phyloP scores from a whole-genome alignment of 2,797 vertebrate species.

The Macroramphosus scolopax region DNA sequence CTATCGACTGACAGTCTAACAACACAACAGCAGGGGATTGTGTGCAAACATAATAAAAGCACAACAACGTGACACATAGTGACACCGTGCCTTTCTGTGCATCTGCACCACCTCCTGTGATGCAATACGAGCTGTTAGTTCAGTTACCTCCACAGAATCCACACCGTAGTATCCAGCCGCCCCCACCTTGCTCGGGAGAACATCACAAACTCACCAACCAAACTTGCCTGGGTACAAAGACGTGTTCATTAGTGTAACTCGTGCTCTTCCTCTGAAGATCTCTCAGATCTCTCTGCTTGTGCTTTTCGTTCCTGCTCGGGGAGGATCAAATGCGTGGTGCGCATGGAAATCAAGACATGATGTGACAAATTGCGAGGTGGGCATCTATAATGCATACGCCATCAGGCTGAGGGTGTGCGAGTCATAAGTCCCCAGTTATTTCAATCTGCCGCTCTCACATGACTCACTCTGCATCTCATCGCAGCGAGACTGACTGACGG shows the following conservation, averaged over 20 bases:
- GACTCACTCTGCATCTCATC: constrained; percentile 4
- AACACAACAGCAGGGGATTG: too few relatives aligned
- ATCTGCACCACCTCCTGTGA: neutral
- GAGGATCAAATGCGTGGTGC: constrained; percentile 54
- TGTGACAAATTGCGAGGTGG: constrained; percentile 47
- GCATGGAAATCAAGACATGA: constrained; percentile 46
- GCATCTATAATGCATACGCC: constrained; percentile 58
- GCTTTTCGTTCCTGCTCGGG: constrained; percentile 43
- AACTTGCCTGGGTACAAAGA: constrained; percentile 14
- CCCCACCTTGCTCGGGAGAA: neutral
- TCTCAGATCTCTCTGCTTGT: constrained; percentile 54
- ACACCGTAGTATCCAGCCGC: neutral
- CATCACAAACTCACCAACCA: constrained; percentile 29
- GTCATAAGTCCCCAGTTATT: constrained; percentile 22
- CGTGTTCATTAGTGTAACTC: constrained; percentile 39
- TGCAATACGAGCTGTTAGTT: neutral
- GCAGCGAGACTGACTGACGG: constrained; percentile 25
- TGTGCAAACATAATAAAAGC: too few relatives aligned
- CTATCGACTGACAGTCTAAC: too few relatives aligned
- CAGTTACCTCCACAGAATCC: neutral
- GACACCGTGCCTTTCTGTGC: too few relatives aligned
- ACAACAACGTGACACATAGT: too few relatives aligned
- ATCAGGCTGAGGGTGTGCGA: constrained; percentile 13
- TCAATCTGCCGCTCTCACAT: constrained; percentile 2
- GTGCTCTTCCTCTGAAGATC: constrained; percentile 21